These are phyloP conservation scores for Tetramorium parvispinum DNA, from an alignment of 1,140 invertebrate genomes.

Conservation along the genomic window DNA sequence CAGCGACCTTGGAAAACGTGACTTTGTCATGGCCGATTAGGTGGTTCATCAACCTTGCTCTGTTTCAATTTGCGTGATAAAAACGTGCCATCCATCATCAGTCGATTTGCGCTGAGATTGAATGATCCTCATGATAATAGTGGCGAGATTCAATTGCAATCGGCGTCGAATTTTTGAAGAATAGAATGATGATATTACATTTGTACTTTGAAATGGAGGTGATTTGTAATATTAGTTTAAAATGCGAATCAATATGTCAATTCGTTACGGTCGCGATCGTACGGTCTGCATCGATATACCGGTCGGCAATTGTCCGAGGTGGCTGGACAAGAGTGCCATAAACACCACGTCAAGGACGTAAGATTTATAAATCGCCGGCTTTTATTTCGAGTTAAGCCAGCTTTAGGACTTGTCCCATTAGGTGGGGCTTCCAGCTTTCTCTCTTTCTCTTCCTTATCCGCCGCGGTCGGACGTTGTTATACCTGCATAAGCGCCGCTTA, in stretches of 20 bases:
- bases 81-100: background rate
- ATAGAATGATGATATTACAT: background rate
- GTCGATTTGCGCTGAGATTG: background rate
- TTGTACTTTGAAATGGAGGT: too few species aligned
- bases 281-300: background rate
- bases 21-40: slow-evolving; percentile 70
- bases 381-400: slow-evolving; percentile 79
- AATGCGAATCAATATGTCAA: background rate
- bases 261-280: slow-evolving; percentile 9
- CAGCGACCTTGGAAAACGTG: slow-evolving; percentile 75
- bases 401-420: slow-evolving; percentile 78
- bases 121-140: background rate
- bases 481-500: slow-evolving; percentile 31
- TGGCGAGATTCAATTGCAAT: background rate
- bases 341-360: slow-evolving; percentile 66
- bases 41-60: slow-evolving; percentile 56
- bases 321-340: slow-evolving; percentile 45
- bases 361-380: slow-evolving; percentile 79
- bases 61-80: background rate
- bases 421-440: slow-evolving; percentile 52
- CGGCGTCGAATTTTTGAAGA: background rate
- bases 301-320: background rate
- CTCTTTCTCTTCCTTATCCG: background rate
- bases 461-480: slow-evolving; percentile 23
- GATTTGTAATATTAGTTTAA: background rate